Percentiles rank a stretch among this genome's conserved stretches.
These are phyloP conservation scores for Excalfactoria chinensis DNA, from an alignment of 2,113 vertebrate genomes.

Conservation along the genomic window DNA sequence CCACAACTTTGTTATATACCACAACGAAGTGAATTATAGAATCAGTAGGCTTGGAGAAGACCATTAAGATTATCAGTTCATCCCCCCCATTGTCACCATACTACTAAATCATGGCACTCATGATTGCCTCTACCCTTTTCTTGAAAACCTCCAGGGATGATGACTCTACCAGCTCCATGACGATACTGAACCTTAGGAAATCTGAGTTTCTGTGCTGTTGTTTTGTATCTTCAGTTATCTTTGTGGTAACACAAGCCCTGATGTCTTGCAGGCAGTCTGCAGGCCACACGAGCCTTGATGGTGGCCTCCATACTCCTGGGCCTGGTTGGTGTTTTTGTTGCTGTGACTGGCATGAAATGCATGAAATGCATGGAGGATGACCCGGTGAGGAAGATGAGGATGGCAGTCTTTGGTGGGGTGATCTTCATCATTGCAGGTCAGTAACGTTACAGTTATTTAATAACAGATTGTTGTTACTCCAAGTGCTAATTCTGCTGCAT, in stretches of 20 bases:
- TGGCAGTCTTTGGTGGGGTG: constrained; percentile 83
- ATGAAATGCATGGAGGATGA: constrained; percentile 88
- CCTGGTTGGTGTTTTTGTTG: constrained; percentile 78
- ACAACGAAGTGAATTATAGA: no score
- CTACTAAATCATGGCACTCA: no score
- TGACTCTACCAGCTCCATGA: no score
- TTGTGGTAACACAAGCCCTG: background rate
- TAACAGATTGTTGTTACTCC: background rate
- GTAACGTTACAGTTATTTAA: background rate
- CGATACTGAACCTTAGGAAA: background rate
- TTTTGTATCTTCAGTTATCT: background rate
- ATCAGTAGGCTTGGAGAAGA: no score
- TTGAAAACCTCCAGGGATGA: no score
- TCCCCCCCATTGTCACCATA: no score
- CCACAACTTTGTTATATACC: background rate
- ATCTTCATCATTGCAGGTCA: constrained; percentile 87
- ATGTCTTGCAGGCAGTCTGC: constrained; percentile 80
- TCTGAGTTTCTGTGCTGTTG: background rate
- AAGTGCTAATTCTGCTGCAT: background rate
- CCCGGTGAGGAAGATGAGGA: constrained; percentile 80
- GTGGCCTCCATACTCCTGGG: constrained; percentile 85
- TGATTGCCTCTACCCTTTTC: no score
- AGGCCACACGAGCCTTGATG: constrained; percentile 88
- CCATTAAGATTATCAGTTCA: no score
- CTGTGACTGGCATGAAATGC: constrained; percentile 89